phyloP scores from a whole-genome alignment of 2,888 invertebrate genomes.

The Molanna angustata region DNA sequence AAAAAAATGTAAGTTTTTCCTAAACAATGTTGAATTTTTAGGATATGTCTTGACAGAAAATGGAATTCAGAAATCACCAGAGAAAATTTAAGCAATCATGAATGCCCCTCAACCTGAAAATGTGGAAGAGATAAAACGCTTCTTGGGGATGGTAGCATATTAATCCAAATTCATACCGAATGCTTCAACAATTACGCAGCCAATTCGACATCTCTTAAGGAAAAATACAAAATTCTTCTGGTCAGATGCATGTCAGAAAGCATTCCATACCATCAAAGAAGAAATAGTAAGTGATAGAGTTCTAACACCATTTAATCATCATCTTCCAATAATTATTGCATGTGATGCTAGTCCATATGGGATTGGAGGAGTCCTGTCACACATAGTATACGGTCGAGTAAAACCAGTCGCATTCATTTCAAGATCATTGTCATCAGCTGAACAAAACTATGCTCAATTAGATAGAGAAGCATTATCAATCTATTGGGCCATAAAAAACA shows the following conservation, averaged over 20 bases:
- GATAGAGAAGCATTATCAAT: too few relatives aligned
- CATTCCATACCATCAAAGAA: neutral
- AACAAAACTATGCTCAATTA: neutral
- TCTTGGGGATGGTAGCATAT: neutral
- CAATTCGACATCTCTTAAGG: neutral
- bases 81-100: neutral
- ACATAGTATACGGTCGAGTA: too few relatives aligned
- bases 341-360: too few relatives aligned
- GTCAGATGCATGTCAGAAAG: neutral
- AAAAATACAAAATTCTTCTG: neutral
- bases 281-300: neutral
- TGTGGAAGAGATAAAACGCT: neutral
- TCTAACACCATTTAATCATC: neutral
- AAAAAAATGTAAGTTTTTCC: neutral
- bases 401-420: too few relatives aligned
- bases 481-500: too few relatives aligned
- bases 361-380: too few relatives aligned
- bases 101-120: neutral
- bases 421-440: too few relatives aligned
- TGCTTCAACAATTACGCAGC: neutral
- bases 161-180: neutral
- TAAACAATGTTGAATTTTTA: neutral
- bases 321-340: neutral
- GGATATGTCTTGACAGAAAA: neutral
- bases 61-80: neutral